Evolutionary conservation across 2,888 invertebrate genomes (phyloP).

Genomic region (Cancer borealis): DNA sequence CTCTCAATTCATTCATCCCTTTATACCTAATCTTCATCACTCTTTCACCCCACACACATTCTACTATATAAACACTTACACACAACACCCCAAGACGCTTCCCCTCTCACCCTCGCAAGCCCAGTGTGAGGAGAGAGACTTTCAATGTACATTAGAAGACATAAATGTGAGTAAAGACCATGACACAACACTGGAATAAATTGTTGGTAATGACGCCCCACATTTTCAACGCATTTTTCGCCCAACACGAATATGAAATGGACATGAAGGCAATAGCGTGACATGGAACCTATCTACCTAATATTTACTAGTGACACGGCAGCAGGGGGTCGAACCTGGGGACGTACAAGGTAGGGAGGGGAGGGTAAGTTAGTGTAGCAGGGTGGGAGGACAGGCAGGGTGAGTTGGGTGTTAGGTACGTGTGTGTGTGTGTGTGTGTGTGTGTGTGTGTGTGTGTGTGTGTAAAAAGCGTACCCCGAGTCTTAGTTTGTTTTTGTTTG

Average conservation of each 20-base stretch:
- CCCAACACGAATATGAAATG: background rate
- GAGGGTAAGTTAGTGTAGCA: background rate
- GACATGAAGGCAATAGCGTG: background rate
- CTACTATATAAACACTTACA: background rate
- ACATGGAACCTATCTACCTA: background rate
- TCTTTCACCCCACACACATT: background rate
- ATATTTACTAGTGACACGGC: background rate
- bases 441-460: slow-evolving; percentile 16
- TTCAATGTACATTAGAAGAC: background rate
- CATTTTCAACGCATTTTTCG: background rate
- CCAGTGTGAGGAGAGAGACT: background rate
- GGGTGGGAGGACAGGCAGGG: background rate
- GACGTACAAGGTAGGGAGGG: background rate
- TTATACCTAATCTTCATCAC: no score
- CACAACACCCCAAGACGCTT: background rate
- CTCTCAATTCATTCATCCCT: no score
- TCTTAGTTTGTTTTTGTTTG: no score
- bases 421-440: slow-evolving; percentile 40
- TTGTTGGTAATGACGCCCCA: background rate
- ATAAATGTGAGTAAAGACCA: background rate
- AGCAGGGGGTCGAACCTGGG: background rate
- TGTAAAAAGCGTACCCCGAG: background rate
- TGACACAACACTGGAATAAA: background rate
- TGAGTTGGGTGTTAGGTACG: background rate
- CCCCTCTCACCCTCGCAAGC: background rate